Percentiles rank a stretch among this genome's conserved stretches.
These are phyloP conservation scores for Listronotus oregonensis DNA, from an alignment of 1,140 invertebrate species.

Conservation along the genomic window DNA sequence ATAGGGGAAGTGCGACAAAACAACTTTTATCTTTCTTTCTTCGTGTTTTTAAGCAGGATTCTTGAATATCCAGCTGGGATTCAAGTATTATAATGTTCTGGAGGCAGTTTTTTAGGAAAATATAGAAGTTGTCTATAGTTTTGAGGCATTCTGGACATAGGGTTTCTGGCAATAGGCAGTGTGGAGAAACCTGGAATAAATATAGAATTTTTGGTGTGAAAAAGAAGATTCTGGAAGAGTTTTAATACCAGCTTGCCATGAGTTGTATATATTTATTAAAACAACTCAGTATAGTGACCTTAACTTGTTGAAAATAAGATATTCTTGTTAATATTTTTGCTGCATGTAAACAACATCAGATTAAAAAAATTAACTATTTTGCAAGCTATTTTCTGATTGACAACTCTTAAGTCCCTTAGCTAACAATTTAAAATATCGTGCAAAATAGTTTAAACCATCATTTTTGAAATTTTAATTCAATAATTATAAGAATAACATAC, in stretches of 20 bases:
- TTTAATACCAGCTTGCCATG: neutral
- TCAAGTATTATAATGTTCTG: constrained; percentile 54
- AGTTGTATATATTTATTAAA: constrained; percentile 7
- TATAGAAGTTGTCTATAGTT: constrained; percentile 50
- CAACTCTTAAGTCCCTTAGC: no score
- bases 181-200: constrained; percentile 46
- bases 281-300: no score
- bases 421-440: no score
- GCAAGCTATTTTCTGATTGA: no score
- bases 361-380: no score
- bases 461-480: no score
- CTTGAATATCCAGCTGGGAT: constrained; percentile 48
- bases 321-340: no score
- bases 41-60: constrained; percentile 49
- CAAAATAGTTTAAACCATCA: no score
- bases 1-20: constrained; percentile 20
- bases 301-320: no score
- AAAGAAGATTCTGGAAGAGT: neutral
- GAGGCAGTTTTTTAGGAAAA: constrained; percentile 51
- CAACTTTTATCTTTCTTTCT: constrained; percentile 48
- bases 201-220: neutral
- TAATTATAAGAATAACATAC: constrained; percentile 41
- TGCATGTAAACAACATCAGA: no score
- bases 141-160: constrained; percentile 49
- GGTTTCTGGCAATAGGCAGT: constrained; percentile 51